Percentiles rank a stretch among this genome's conserved stretches.
Evolutionary conservation across 2,888 invertebrate species (phyloP).

Genomic region (Spisula subtruncata): DNA sequence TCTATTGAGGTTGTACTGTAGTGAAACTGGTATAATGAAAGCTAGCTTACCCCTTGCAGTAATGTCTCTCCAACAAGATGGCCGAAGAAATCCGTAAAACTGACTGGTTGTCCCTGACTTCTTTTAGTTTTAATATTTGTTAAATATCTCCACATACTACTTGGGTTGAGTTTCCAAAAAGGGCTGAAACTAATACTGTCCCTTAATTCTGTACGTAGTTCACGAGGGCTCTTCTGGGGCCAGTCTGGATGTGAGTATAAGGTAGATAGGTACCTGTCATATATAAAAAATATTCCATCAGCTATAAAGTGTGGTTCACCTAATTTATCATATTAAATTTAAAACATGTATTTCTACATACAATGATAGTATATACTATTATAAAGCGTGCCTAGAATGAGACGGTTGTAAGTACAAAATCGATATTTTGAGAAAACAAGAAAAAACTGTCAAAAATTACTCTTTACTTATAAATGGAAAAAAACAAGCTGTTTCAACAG

Average conservation of each 20-base stretch:
- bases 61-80: conserved; percentile 88
- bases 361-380: too few relatives aligned
- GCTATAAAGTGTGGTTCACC: background rate
- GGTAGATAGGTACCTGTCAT: conserved; percentile 87
- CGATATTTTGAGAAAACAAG: too few relatives aligned
- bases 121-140: conserved; percentile 85
- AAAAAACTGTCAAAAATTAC: too few relatives aligned
- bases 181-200: conserved; percentile 86
- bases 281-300: background rate
- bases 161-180: conserved; percentile 83
- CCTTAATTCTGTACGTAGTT: conserved; percentile 86
- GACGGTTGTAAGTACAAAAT: too few relatives aligned
- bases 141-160: conserved; percentile 84
- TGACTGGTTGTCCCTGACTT: conserved; percentile 88
- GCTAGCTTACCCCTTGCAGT: conserved; percentile 85
- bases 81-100: conserved; percentile 89
- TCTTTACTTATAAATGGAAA: too few relatives aligned
- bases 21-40: conserved; percentile 16
- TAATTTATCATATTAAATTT: background rate
- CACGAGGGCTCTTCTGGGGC: conserved; percentile 85
- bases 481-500: too few relatives aligned
- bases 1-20: too few relatives aligned
- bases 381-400: too few relatives aligned
- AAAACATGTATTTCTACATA: too few relatives aligned
- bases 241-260: conserved; percentile 88